Conservation (phyloP, 2,888 invertebrate species). For the Pardosa pseudoannulata region DNA sequence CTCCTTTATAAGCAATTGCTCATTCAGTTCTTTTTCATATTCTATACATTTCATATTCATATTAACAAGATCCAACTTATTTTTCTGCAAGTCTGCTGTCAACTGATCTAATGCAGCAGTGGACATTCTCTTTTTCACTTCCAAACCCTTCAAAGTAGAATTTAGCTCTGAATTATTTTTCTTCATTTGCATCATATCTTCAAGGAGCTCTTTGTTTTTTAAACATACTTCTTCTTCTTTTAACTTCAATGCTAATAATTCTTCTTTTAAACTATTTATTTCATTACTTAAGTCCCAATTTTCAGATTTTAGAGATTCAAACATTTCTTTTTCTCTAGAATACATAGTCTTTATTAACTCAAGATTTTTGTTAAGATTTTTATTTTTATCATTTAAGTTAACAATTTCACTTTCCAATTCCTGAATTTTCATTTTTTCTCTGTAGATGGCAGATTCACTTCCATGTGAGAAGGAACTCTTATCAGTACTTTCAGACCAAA, state of each 20-base stretch:
- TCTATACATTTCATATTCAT: conserved; percentile 36
- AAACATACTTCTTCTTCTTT: not conserved
- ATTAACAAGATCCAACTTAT: conserved; percentile 19
- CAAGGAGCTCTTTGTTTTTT: not conserved
- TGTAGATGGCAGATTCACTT: too few relatives aligned
- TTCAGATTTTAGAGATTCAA: not conserved
- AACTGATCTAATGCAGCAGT: not conserved
- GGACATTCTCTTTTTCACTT: not conserved
- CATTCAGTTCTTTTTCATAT: conserved; percentile 25
- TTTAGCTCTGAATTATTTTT: conserved; percentile 13
- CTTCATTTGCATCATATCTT: not conserved
- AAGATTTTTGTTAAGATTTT: not conserved
- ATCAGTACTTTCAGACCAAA: too few relatives aligned
- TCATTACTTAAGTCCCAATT: not conserved
- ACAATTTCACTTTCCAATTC: not conserved
- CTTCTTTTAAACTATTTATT: not conserved
- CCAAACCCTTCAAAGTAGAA: not conserved
- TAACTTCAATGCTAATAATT: not conserved
- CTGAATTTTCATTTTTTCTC: not conserved
- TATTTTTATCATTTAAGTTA: not conserved
- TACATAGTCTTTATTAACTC: not conserved
- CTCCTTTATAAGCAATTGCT: not conserved
- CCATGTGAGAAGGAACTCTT: too few relatives aligned
- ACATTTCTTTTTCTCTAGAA: not conserved
- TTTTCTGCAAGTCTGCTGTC: conserved; percentile 26